phyloP scores from a whole-genome alignment of 2,888 invertebrate genomes.

The Malthinus seriepunctatus region DNA sequence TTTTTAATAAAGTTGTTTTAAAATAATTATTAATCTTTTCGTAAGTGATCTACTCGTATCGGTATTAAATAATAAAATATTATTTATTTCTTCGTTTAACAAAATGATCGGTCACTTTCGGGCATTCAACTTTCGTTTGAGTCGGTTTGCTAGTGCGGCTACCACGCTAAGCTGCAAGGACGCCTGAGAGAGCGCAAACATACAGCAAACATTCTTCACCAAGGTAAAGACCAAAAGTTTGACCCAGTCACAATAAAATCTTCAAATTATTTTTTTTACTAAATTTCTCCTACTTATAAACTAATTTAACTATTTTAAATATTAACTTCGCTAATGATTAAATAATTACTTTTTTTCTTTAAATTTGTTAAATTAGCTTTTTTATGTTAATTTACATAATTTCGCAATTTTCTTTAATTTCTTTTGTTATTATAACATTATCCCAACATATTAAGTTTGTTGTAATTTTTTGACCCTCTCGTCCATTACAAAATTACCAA shows the following conservation, averaged over 20 bases:
- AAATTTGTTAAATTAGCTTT: neutral
- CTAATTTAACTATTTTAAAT: conserved; percentile 2
- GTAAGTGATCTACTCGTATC: conserved; percentile 22
- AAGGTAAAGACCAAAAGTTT: conserved; percentile 27
- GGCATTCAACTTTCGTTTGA: conserved; percentile 45
- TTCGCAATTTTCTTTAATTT: too few relatives aligned
- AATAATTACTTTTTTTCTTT: conserved; percentile 4
- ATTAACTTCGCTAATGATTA: conserved; percentile 2
- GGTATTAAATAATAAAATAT: conserved; percentile 43
- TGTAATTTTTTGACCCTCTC: too few relatives aligned
- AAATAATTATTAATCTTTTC: too few relatives aligned
- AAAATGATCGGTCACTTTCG: conserved; percentile 46
- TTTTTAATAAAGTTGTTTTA: neutral
- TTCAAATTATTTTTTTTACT: conserved; percentile 11
- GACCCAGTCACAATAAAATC: conserved; percentile 23
- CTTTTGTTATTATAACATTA: too few relatives aligned
- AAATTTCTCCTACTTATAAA: conserved; percentile 1
- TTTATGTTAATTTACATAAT: too few relatives aligned
- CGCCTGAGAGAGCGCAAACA: conserved; percentile 30
- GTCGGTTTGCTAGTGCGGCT: conserved; percentile 36
- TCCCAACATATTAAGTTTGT: too few relatives aligned
- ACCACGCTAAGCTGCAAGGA: conserved; percentile 42
- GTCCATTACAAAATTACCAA: too few relatives aligned
- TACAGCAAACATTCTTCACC: conserved; percentile 28
- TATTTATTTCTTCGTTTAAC: conserved; percentile 44